Base-by-base conservation (phyloP, 2,113 vertebrate species). In the Cryptotis parvus region DNA sequence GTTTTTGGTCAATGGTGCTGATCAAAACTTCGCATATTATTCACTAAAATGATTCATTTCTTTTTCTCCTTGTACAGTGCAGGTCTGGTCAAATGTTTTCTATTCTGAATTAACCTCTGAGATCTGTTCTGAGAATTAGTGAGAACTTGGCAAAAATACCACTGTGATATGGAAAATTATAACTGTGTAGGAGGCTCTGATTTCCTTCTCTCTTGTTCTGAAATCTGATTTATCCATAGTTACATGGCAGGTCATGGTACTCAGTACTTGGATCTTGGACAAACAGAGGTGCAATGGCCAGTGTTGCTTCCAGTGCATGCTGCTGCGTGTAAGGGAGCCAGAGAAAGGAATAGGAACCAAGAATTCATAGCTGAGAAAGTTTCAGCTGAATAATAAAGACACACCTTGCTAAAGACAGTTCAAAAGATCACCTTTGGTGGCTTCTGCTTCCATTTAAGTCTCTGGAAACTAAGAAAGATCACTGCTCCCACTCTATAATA, bases 401-500 rank as follows among this genome's bases (percentile, higher is more conserved):
- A n/a, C n/a, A n/a, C n/a, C n/a, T n/a, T n/a, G n/a, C n/a, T n/a
- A n/a, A 52, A 52, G 8, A 1, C 2, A 45, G 29, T 39, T 58
- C 18, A 26, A 29, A 49, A 33, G 12, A 1, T 29, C 55, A 63
- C 55, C 63, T 52, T 9, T 8, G 45, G 72, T 43, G 39, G 63
- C 52, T 45, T n/a, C 24, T 33, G 26, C 66, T 68, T 79, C 58
- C 10, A 8, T 29, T n/a, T 22, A 74, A 49, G 11, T 4, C 49
- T 12, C 29, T 58, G 58, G 66, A 93, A 63, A 52, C 33, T 4
- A 4, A 26, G 55, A 69, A 92, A 65, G 4, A 22, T 49, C 0
- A 0, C 27, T 39, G 1, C 31, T 27, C 27, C 15, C 16, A 52
- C 16, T 52, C 1, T n/a, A 0, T 33, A 6, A 63, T n/a, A 26